These are phyloP conservation scores for Ptychochromis oligacanthus DNA, from an alignment of 2,113 vertebrate species.

Conservation along the genomic window DNA sequence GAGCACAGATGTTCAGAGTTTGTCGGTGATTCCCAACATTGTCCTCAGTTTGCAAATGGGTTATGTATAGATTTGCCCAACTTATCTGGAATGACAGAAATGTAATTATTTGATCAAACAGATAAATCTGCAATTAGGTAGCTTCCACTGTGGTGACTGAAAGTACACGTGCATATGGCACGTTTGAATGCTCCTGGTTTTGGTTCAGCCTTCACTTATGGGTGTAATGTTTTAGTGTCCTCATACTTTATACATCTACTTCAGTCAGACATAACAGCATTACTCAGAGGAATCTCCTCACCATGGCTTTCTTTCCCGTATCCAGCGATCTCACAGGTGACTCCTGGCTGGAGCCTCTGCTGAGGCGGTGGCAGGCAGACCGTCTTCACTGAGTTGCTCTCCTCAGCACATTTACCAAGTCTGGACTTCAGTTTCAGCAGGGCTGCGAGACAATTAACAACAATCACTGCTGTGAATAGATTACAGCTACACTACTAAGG, in stretches of 20 bases:
- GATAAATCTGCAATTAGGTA: neutral
- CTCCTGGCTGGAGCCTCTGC: constrained; percentile 50
- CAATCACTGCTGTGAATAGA: neutral
- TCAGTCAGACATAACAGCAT: accelerated
- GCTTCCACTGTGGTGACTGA: too few relatives aligned
- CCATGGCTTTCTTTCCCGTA: constrained; percentile 85
- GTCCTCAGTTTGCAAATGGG: neutral
- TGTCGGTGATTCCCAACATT: neutral
- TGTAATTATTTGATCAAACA: neutral
- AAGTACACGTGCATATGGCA: too few relatives aligned
- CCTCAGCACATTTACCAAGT: constrained; percentile 81
- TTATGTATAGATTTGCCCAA: neutral
- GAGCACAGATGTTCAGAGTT: neutral
- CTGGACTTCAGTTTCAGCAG: constrained; percentile 83
- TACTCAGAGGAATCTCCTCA: constrained; percentile 66
- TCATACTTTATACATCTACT: neutral
- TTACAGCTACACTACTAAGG: neutral
- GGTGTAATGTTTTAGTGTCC: neutral
- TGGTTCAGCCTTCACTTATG: neutral
- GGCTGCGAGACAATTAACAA: constrained; percentile 70
- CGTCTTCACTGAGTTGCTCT: constrained; percentile 79
- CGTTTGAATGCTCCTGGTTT: neutral
- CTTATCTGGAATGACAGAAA: neutral
- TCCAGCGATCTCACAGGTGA: constrained; percentile 86
- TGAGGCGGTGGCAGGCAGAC: constrained; percentile 85